Base-by-base conservation (phyloP, 2,888 invertebrate species). In the Cerastoderma edule region DNA sequence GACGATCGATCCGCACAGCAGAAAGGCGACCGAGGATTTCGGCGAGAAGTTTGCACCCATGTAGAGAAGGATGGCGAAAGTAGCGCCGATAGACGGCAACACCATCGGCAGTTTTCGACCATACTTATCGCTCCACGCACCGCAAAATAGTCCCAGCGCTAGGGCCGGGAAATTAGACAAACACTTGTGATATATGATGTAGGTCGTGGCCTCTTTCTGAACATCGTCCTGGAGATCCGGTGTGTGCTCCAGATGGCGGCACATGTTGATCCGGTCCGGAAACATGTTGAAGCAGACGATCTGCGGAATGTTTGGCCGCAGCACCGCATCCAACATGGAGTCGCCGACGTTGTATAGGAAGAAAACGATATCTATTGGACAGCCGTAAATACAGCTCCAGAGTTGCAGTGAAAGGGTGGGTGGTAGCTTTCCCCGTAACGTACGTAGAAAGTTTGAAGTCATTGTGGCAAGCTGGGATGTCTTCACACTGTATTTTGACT, bases 331-430 rank as follows among this genome's bases (percentile, higher is more conserved):
- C 44, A 92, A 84, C 87, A 92, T 88, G 1, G 92, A 89, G 46
- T 92, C 92, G 3, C 90, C 92, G 0, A 90, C 85, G 75, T 93
- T 92, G 87, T 91, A 93, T 6, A 92, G 78, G 74, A 93, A 90
- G 83, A 92, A 92, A 5, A 92, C 87, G 0, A 90, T 33, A 63
- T 92, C 92, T 10, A 90, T 89, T 13, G 83, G 83, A 63, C 83
- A 88, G 8, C 80, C 83, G 50, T 83, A 83, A 5, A 86, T 50
- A 74, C 86, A 86, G 53, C 69, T 76, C 79, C 78, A 82, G 28
- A 79, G 68, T 35, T 77, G 74, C 5, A 75, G n/a, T 0, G 78
- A 71, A 35, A 63, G 73, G 28, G 63, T 66, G 5, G 65, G 28
- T 6, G 75, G 72, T 35, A 75, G 46, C 32, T 50, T 67, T 39